Evolutionary conservation across 1,140 invertebrate species (phyloP).

Genomic region (Drosophila novamexicana): DNA sequence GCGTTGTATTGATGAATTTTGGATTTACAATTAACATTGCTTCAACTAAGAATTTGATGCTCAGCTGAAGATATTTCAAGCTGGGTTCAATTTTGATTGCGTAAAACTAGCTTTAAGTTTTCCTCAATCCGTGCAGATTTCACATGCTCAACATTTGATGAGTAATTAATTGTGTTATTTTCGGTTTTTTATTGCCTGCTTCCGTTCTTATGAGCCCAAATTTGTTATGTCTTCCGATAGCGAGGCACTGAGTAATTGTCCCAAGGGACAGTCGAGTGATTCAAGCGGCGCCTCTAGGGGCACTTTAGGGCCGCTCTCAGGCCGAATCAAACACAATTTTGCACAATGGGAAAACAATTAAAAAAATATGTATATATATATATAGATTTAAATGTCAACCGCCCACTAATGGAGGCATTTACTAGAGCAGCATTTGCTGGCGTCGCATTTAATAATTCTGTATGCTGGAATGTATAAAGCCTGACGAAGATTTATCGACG

Average conservation of each 20-base stretch:
- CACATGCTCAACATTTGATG: not conserved
- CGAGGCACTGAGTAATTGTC: constrained; percentile 12
- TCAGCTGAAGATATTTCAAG: no score
- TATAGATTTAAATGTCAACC: not conserved
- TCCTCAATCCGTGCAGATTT: not conserved
- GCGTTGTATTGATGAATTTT: no score
- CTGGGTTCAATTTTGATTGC: no score
- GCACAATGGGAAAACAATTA: not conserved
- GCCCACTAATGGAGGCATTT: not conserved
- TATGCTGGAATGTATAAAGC: constrained; percentile 29
- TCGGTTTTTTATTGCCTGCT: not conserved
- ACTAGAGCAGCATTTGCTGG: not conserved
- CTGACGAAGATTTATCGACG: constrained; percentile 45
- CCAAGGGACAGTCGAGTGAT: constrained; percentile 5
- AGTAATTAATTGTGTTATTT: constrained; percentile 8
- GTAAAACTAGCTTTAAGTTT: not conserved
- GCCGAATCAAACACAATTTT: not conserved
- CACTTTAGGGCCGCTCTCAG: not conserved
- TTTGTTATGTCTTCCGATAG: constrained; percentile 12
- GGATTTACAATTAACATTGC: no score
- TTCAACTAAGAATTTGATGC: no score
- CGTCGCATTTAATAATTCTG: constrained; percentile 41
- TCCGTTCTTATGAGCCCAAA: constrained; percentile 3
- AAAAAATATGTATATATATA: not conserved
- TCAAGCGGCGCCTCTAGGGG: not conserved